phyloP scores from a whole-genome alignment of 2,888 invertebrate genomes.

The Ochropacha duplaris region DNA sequence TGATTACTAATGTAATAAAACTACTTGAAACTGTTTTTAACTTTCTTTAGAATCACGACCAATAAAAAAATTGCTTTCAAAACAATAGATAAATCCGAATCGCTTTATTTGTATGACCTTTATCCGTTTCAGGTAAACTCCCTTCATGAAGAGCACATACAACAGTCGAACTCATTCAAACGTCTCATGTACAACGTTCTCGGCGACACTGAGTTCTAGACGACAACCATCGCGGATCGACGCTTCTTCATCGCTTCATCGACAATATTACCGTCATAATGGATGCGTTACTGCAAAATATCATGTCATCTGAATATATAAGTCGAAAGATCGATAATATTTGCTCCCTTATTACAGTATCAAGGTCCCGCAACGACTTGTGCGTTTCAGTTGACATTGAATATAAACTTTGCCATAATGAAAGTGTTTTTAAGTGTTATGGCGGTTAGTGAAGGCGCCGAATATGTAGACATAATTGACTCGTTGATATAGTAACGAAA shows the following conservation, averaged over 20 bases:
- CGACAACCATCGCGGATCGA: slow-evolving; percentile 6
- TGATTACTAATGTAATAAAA: too few relatives aligned
- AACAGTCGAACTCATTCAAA: slow-evolving; percentile 96
- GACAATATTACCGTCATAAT: slow-evolving; percentile 23
- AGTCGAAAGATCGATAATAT: slow-evolving; percentile 8
- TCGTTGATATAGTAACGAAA: slow-evolving; percentile 61
- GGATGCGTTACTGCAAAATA: slow-evolving; percentile 33
- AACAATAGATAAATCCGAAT: too few relatives aligned
- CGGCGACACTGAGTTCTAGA: slow-evolving; percentile 88
- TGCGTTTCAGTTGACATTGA: slow-evolving; percentile 19
- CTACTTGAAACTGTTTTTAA: too few relatives aligned
- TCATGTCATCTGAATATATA: slow-evolving; percentile 10
- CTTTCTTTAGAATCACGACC: too few relatives aligned
- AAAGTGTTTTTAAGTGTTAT: slow-evolving; percentile 22
- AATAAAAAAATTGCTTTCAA: too few relatives aligned
- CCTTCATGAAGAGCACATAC: slow-evolving; percentile 90
- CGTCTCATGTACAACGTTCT: slow-evolving; percentile 95
- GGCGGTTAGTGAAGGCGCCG: slow-evolving; percentile 56
- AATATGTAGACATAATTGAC: slow-evolving; percentile 44
- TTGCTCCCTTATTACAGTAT: neutral
- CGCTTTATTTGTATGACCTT: neutral
- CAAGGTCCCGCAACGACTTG: slow-evolving; percentile 17
- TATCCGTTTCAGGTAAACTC: slow-evolving; percentile 83
- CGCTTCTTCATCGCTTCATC: slow-evolving; percentile 10
- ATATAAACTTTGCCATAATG: slow-evolving; percentile 19